Percentiles rank a stretch among this genome's conserved stretches.
Evolutionary conservation across 2,888 invertebrate species (phyloP).

Genomic region (Therioaphis trifolii): DNA sequence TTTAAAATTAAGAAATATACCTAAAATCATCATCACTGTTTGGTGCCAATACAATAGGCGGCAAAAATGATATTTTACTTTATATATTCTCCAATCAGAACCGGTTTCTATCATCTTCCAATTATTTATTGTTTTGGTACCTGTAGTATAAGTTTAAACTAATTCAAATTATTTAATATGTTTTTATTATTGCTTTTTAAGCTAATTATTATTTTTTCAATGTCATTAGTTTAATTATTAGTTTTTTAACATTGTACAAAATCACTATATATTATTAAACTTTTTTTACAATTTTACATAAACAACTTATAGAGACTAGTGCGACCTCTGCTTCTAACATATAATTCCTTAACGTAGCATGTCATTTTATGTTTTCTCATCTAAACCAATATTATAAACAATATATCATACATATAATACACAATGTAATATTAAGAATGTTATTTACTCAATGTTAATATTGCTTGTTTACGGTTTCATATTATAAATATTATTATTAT

Average conservation of each 20-base stretch:
- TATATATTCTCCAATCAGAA: neutral
- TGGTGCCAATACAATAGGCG: neutral
- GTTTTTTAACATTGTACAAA: slow-evolving; percentile 44
- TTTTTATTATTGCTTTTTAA: neutral
- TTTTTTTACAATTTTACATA: slow-evolving; percentile 9
- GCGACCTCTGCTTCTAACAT: slow-evolving; percentile 39
- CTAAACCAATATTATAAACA: slow-evolving; percentile 30
- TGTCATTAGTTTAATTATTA: slow-evolving; percentile 18
- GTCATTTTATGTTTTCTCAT: slow-evolving; percentile 34
- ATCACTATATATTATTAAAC: slow-evolving; percentile 29
- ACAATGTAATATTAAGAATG: slow-evolving; percentile 42
- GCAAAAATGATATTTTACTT: neutral
- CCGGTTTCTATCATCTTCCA: neutral
- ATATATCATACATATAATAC: slow-evolving; percentile 13
- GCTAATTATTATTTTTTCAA: neutral
- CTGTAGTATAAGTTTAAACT: neutral
- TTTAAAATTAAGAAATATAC: neutral
- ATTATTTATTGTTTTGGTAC: neutral
- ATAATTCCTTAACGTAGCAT: slow-evolving; percentile 40
- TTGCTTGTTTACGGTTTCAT: slow-evolving; percentile 55
- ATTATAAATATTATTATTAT: slow-evolving; percentile 16
- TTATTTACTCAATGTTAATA: slow-evolving; percentile 54
- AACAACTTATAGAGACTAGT: slow-evolving; percentile 27
- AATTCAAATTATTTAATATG: neutral
- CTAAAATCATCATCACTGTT: neutral